Conservation (phyloP, 2,113 vertebrate genomes). For the Fregata magnificens region DNA sequence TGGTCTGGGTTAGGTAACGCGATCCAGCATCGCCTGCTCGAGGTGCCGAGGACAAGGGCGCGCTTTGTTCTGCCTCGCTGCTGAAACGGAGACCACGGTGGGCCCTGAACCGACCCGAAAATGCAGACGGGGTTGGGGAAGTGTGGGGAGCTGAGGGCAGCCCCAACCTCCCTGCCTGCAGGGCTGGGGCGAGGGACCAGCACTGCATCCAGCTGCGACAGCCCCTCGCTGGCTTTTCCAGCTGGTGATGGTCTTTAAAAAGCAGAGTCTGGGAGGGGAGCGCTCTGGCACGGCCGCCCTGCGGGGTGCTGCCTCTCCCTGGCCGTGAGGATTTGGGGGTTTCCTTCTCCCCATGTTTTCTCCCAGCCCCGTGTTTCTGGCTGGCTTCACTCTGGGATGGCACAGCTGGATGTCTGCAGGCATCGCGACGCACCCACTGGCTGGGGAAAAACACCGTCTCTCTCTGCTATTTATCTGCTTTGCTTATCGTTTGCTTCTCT, state of each 20-base stretch:
- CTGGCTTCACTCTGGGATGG: background rate
- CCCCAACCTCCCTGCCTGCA: background rate
- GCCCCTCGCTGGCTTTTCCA: background rate
- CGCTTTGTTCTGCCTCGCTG: constrained; percentile 26
- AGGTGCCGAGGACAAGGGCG: constrained; percentile 29
- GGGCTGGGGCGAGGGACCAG: accelerated
- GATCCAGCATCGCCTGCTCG: background rate
- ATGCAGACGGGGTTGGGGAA: background rate
- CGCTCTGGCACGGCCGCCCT: accelerated
- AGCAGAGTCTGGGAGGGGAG: background rate
- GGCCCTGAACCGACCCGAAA: background rate
- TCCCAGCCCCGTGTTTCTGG: accelerated
- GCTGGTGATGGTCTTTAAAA: background rate
- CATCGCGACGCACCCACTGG: accelerated
- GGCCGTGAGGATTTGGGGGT: background rate
- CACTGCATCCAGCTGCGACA: background rate
- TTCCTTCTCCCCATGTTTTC: background rate
- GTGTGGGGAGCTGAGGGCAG: background rate
- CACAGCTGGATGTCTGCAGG: background rate
- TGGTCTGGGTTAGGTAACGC: constrained; percentile 8
- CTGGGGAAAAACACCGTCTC: accelerated
- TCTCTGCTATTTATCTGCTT: background rate
- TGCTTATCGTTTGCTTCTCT: background rate
- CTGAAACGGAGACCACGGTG: background rate
- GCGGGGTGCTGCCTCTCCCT: background rate